Conservation (phyloP, 2,888 invertebrate species). For the Dicyrtoma fusca region DNA sequence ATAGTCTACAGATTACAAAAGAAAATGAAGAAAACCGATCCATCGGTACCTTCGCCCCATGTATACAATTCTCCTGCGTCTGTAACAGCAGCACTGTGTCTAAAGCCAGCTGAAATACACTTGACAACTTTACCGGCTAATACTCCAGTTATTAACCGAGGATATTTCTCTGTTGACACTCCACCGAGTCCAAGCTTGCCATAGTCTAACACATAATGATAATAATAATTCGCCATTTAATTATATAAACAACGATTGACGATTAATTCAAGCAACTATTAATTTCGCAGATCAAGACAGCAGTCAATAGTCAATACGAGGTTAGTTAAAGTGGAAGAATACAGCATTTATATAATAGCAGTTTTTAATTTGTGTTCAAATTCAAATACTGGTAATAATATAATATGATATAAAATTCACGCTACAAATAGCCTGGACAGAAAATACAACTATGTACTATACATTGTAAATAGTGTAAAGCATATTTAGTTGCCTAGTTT, state of each 20-base stretch:
- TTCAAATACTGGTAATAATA: not conserved
- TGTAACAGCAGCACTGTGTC: slow-evolving; percentile 66
- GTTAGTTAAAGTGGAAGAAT: slow-evolving; percentile 19
- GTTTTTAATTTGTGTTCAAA: not conserved
- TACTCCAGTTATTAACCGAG: slow-evolving; percentile 64
- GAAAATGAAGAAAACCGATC: slow-evolving; percentile 29
- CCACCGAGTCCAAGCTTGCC: slow-evolving; percentile 66
- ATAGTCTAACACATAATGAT: too few species aligned
- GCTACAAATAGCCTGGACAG: too few species aligned
- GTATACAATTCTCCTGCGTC: slow-evolving; percentile 65
- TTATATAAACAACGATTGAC: too few species aligned
- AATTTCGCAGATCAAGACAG: too few species aligned
- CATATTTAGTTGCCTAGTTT: not conserved
- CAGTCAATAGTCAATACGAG: too few species aligned
- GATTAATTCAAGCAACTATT: too few species aligned
- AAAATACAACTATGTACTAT: not conserved
- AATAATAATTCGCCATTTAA: too few species aligned
- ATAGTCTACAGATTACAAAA: too few species aligned
- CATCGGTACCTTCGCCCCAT: slow-evolving; percentile 66
- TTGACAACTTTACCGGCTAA: slow-evolving; percentile 62
- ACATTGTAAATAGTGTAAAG: too few species aligned
- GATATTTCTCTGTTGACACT: slow-evolving; percentile 64
- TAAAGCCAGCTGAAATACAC: slow-evolving; percentile 64
- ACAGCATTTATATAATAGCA: not conserved
- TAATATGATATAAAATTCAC: not conserved